Conservation (phyloP, 2,797 vertebrate genomes). For the Peromyscus eremicus region DNA sequence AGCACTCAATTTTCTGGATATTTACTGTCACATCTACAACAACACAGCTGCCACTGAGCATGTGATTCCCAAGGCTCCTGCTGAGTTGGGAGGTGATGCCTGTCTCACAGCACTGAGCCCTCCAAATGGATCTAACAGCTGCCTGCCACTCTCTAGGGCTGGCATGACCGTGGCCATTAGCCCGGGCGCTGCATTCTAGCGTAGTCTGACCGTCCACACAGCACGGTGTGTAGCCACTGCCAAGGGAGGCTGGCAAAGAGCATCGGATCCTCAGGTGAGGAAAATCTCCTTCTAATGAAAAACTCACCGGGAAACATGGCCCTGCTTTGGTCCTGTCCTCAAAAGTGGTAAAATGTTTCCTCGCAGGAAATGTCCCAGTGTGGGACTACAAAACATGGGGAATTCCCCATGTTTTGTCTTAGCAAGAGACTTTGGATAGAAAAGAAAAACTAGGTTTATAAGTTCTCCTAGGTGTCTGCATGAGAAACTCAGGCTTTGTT, state of each 20-base stretch:
- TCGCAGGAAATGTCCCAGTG: slow-evolving; percentile 63
- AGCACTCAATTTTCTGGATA: slow-evolving; percentile 80
- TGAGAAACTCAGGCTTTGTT: neutral
- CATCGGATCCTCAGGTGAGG: slow-evolving; percentile 75
- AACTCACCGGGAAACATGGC: slow-evolving; percentile 30
- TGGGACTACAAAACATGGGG: slow-evolving; percentile 36
- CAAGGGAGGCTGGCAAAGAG: slow-evolving; percentile 26
- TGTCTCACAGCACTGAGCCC: slow-evolving; percentile 59
- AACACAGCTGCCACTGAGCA: slow-evolving; percentile 82
- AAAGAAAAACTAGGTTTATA: slow-evolving; percentile 53
- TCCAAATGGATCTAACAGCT: slow-evolving; percentile 77
- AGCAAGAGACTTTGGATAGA: neutral
- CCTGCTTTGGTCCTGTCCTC: neutral
- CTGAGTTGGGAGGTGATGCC: slow-evolving; percentile 74
- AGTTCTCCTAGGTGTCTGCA: slow-evolving; percentile 28
- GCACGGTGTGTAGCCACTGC: slow-evolving; percentile 63
- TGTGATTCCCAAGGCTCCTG: slow-evolving; percentile 78
- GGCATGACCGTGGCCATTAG: neutral
- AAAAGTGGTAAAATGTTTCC: slow-evolving; percentile 66
- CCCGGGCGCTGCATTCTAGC: slow-evolving; percentile 59
- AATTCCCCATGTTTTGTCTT: slow-evolving; percentile 68
- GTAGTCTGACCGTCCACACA: slow-evolving; percentile 65
- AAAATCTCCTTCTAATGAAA: slow-evolving; percentile 67
- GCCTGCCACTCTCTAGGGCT: slow-evolving; percentile 33
- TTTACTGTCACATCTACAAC: slow-evolving; percentile 79